Percentiles rank a stretch among this genome's conserved stretches.
Evolutionary conservation across 2,797 vertebrate genomes (phyloP).

Genomic region (Zalophus californianus): DNA sequence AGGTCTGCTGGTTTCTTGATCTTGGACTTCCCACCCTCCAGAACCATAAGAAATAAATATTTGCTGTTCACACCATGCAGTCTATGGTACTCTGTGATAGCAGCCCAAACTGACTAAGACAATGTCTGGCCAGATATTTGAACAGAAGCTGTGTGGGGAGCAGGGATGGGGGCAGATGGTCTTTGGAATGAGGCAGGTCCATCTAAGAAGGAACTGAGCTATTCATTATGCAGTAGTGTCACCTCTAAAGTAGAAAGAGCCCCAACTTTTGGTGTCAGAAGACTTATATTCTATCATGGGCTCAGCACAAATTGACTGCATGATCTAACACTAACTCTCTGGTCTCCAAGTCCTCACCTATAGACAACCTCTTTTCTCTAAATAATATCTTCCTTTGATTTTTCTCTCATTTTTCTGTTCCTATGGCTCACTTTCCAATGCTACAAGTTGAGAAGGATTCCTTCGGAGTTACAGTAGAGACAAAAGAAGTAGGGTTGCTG

Average conservation of each 20-base stretch:
- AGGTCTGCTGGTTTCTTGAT: not conserved
- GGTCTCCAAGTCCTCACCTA: not conserved
- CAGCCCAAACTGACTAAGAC: not conserved
- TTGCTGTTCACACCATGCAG: not conserved
- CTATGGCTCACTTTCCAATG: not conserved
- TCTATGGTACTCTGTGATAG: not conserved
- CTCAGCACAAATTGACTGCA: not conserved
- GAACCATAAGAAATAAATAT: not conserved
- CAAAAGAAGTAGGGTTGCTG: not conserved
- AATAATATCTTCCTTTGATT: not conserved
- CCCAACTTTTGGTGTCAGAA: not conserved
- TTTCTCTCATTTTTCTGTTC: not conserved
- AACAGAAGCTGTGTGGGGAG: not conserved
- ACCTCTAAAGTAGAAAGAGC: not conserved
- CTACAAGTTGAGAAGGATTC: not conserved
- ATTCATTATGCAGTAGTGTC: not conserved
- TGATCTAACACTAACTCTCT: not conserved
- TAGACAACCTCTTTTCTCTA: not conserved
- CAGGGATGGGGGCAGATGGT: not conserved
- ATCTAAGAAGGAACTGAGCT: not conserved
- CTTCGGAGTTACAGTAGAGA: not conserved
- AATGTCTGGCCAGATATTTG: not conserved
- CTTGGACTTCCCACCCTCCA: not conserved
- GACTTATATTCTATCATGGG: not conserved
- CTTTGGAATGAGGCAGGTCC: not conserved